Conservation (phyloP, 2,888 invertebrate genomes). For the Limnephilus auricula region DNA sequence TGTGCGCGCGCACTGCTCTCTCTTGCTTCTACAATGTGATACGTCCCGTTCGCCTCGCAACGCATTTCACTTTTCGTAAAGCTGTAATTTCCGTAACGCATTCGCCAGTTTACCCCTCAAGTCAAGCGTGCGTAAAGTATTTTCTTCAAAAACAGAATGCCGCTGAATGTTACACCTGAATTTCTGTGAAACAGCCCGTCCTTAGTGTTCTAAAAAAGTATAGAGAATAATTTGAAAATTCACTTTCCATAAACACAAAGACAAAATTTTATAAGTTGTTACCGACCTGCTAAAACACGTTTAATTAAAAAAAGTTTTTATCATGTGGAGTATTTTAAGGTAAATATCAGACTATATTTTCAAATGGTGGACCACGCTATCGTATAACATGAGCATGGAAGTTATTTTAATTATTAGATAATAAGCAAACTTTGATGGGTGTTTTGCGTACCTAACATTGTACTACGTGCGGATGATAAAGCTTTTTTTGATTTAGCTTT, state of each 20-base stretch:
- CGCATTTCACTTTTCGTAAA: no score
- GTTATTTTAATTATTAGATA: background rate
- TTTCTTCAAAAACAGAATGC: no score
- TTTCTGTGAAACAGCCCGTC: no score
- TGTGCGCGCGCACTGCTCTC: no score
- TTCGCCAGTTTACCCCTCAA: no score
- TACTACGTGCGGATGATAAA: background rate
- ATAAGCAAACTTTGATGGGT: background rate
- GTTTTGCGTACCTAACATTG: background rate
- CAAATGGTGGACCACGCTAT: background rate
- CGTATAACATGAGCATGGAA: background rate
- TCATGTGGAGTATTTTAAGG: background rate
- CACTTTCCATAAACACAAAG: background rate
- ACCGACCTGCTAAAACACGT: background rate
- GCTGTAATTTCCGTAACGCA: no score
- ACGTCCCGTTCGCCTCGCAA: no score
- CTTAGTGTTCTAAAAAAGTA: no score
- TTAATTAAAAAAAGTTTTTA: background rate
- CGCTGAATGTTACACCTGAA: no score
- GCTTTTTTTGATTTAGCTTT: background rate
- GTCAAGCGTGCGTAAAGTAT: no score
- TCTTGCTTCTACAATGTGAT: no score
- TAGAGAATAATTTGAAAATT: background rate
- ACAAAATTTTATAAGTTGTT: background rate
- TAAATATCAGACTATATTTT: background rate